Base-by-base conservation (phyloP, 1,140 invertebrate genomes). In the Dendroctonus valens region DNA sequence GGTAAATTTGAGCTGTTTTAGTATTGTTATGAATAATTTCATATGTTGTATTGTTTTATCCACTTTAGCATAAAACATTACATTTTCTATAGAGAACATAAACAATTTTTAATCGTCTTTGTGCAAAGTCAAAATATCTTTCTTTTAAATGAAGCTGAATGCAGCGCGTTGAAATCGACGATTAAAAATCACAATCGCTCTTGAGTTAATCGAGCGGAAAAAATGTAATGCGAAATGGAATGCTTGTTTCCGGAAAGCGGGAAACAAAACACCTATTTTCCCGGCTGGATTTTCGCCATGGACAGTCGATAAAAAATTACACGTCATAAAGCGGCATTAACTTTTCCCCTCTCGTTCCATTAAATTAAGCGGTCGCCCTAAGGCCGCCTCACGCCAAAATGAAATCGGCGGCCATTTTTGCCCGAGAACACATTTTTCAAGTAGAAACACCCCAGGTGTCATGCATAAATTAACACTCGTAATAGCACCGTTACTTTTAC, bases 351-450 rank as follows among this genome's bases (percentile, higher is more conserved):
- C 51, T 12, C 42, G 50, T 54, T 63, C 54, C 60, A 63, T 63
- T 63, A 63, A 63, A 63, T 63, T 54, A 63, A 63, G 60, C 60
- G 50, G 46, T 63, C 51, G 60, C 50, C 50, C 38, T n/a, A 41
- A 37, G 60, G 11, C 41, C 37, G 38, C 49, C 38, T 26, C 41
- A 11, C 57, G 42, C 42, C 41, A 40, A 63, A 63, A 63, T 63
- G 60, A 63, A 63, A 54, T 63, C 60, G 60, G 51, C 40, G 51
- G 60, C 60, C 60, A 63, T 63, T 63, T 63, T 63, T 63, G 44
- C 49, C 41, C 6, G 15, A 54, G 51, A 63, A 46, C 39, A 63
- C 60, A 63, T 63, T 63, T 63, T 63, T 63, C 60, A 63, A 26
- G 51, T 41, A 11, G 60, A 63, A 63, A 63, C 41, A 63, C 51